Base-by-base conservation (phyloP, 2,113 vertebrate genomes). In the Protomyctophum bolini region DNA sequence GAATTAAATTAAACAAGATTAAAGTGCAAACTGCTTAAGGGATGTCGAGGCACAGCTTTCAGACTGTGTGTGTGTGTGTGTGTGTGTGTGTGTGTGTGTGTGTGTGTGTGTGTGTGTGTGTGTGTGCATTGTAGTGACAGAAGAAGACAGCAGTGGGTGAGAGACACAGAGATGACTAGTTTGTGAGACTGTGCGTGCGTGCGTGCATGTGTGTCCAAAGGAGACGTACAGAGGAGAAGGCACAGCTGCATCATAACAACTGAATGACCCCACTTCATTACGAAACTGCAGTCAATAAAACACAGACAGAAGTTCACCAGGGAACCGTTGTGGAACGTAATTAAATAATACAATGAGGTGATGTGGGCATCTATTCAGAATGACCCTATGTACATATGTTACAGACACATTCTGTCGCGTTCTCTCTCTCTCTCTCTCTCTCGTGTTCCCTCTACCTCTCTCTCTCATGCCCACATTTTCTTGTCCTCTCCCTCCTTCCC, bases 1-100 rank as follows among this genome's bases (percentile, higher is more conserved):
- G 76, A 87, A 86, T 84, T 85, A 91, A 90, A 90, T 90, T 88
- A 90, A 83, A 86, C 59, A 69, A 82, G 86, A 88, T 90, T 90
- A 88, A 84, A 77, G 75, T 41, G 33, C 66, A 82, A 79, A 88
- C 76, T 77, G 73, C 86, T 88, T 51, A 2, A 64, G 80, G 84
- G 83, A 87, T 77, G 83, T 87, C 59, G 54, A 68, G 55, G 60
- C 33, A 41, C 33, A 41, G 33, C 33, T 41, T 41, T 41, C 70
- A 65, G 45, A n/a, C 60, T 7, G 15, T 28, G 33, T 41, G 33
- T 41, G 33, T 41, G 33, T 41, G 33, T 41, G 33, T 6, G 5
- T 41, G 33, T 41, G 33, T 41, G 33, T 6, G 33, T 41, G 33
- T 6, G 3, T 41, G 33, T 6, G 33, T 41, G 33, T 6, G 33